Base-by-base conservation (phyloP, 2,113 vertebrate genomes). In the Mungos mungo region DNA sequence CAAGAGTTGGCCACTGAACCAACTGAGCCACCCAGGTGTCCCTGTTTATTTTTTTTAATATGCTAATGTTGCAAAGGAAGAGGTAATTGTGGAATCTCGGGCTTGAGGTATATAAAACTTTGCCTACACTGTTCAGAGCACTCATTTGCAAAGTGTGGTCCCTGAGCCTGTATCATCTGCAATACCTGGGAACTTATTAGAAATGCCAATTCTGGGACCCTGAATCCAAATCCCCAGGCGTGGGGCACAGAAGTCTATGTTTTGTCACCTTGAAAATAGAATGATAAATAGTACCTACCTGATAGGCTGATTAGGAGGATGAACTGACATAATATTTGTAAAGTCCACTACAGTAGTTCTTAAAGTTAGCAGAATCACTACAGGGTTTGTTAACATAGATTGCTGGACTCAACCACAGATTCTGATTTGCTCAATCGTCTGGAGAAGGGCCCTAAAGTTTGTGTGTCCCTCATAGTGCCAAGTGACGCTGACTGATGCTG, bases 241-340 rank as follows among this genome's bases (percentile, higher is more conserved):
- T 33, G 5, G 38, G 68, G 45, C 86, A 86, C n/a, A 45, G 50
- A 63, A 71, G 21, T n/a, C 52, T 29, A 15, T 65, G 84, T 47
- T 23, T 50, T 19, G 9, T 74, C 38, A 19, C 65, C 35, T 82
- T 38, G 47, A 38, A 47, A 86, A 50, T 52, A n/a, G 27, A 5
- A 21, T 38, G 15, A n/a, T 81, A n/a, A 80, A 19, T n/a, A 29
- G 9, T 35, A 47, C 47, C 85, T 45, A 1, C 2, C 38, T 84
- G 12, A 3, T 7, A 8, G 5, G 29, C 4, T 66, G 83, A 79
- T 6, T 4, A 23, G n/a, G 15, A 79, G n/a, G 31, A 45, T 33
- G 12, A 3, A 45, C 4, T 66, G 54, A 6, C 2, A 1, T 1
- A 0, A 0, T 41, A 25, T 52, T 33, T 52, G 27, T 60, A n/a